These are phyloP conservation scores for Siniperca undulata DNA, from an alignment of 2,797 vertebrate species.

Conservation along the genomic window DNA sequence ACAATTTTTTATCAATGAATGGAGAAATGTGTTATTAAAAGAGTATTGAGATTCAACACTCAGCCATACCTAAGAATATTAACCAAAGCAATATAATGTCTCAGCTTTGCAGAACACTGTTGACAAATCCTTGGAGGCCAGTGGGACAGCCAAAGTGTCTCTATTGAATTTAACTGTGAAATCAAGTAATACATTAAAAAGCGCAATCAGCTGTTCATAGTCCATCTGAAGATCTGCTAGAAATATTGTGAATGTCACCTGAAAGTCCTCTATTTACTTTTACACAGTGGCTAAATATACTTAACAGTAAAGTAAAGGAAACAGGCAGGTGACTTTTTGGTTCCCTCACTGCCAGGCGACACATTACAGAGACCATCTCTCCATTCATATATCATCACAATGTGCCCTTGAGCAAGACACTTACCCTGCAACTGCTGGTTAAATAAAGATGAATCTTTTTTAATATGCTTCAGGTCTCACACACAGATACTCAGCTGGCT, in stretches of 20 bases:
- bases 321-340: neutral
- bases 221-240: neutral
- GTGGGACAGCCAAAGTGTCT: neutral
- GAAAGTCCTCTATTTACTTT: neutral
- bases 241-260: neutral
- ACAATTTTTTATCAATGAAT: neutral
- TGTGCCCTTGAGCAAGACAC: constrained; percentile 52
- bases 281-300: neutral
- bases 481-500: neutral
- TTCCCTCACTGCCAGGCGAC: neutral
- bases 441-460: constrained; percentile 47
- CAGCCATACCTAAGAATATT: neutral
- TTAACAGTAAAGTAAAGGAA: neutral
- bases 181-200: neutral
- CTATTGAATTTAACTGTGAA: neutral
- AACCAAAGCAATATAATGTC: neutral
- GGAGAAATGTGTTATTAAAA: neutral
- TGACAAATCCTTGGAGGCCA: neutral
- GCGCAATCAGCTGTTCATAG: neutral
- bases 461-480: constrained; percentile 30
- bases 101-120: neutral
- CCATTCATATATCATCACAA: constrained; percentile 38
- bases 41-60: neutral
- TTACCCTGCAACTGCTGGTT: constrained; percentile 18
- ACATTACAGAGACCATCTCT: constrained; percentile 27